Conservation (phyloP, 2,888 invertebrate species). For the Strigamia transsilvanica region DNA sequence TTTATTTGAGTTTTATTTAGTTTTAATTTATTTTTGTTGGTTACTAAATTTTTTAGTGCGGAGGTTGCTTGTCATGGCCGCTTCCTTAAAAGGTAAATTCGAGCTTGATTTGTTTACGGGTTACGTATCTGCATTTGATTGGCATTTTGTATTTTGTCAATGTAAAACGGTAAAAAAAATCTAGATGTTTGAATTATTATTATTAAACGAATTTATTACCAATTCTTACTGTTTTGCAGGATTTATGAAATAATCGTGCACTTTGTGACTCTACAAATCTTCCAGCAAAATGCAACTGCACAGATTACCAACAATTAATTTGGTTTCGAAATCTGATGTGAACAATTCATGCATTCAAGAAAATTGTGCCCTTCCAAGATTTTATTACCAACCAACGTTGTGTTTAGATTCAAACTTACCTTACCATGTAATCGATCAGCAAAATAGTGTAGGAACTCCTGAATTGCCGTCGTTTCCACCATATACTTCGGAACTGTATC, state of each 20-base stretch:
- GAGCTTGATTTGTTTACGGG: not conserved
- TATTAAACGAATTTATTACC: not conserved
- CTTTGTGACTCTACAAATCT: not conserved
- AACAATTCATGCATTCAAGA: not conserved
- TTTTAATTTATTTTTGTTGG: not conserved
- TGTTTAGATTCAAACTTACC: constrained; percentile 12
- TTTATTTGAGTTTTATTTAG: not conserved
- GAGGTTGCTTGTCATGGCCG: not conserved
- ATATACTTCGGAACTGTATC: constrained; percentile 12
- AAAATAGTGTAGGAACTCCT: not conserved
- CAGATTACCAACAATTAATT: not conserved
- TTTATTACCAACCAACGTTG: constrained; percentile 13
- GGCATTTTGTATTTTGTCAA: not conserved
- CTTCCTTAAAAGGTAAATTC: not conserved
- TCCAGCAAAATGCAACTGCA: not conserved
- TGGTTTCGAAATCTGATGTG: not conserved
- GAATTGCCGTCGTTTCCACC: not conserved
- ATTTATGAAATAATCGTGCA: not conserved
- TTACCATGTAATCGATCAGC: not conserved
- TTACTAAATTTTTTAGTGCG: not conserved
- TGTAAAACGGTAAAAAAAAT: not conserved
- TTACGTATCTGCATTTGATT: too few species aligned
- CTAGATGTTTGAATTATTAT: not conserved
- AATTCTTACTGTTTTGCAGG: not conserved
- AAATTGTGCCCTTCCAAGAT: not conserved